phyloP scores from a whole-genome alignment of 1,140 invertebrate species.

The Harlomillsia oculata region DNA sequence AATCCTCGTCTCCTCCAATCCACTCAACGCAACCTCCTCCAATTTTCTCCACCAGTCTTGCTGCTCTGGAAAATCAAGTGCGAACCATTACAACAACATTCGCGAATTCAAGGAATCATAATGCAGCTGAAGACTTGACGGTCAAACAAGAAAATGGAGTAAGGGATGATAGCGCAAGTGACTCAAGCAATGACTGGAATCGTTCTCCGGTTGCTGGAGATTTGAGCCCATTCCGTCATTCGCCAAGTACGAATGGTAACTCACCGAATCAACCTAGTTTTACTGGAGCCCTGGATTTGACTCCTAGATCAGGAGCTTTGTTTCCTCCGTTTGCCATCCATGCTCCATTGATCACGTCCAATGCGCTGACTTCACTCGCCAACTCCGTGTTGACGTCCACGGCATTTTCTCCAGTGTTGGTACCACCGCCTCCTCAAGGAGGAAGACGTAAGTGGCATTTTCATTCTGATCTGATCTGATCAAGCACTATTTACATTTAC shows the following conservation, averaged over 20 bases:
- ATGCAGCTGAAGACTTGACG: background rate
- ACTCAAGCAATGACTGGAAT: background rate
- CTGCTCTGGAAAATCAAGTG: constrained; percentile 64
- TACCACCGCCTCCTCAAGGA: constrained; percentile 64
- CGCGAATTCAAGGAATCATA: background rate
- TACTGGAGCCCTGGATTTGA: constrained; percentile 50
- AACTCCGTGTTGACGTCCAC: constrained; percentile 62
- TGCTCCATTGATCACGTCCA: constrained; percentile 49
- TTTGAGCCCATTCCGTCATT: constrained; percentile 12
- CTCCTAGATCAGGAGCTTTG: constrained; percentile 39
- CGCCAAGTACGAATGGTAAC: constrained; percentile 41
- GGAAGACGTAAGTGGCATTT: constrained; percentile 44
- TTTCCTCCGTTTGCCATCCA: constrained; percentile 46
- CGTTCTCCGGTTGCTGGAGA: background rate
- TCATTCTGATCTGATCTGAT: background rate
- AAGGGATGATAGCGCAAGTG: background rate
- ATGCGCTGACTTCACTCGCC: constrained; percentile 61
- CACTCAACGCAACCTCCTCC: constrained; percentile 6
- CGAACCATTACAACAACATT: background rate
- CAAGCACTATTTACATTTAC: too few relatives aligned
- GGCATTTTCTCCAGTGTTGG: constrained; percentile 68
- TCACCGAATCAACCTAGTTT: constrained; percentile 21
- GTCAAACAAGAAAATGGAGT: background rate
- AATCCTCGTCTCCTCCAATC: constrained; percentile 24
- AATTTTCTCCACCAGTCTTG: constrained; percentile 58